phyloP scores from a whole-genome alignment of 2,888 invertebrate genomes.

The Liodrosophila aerea region DNA sequence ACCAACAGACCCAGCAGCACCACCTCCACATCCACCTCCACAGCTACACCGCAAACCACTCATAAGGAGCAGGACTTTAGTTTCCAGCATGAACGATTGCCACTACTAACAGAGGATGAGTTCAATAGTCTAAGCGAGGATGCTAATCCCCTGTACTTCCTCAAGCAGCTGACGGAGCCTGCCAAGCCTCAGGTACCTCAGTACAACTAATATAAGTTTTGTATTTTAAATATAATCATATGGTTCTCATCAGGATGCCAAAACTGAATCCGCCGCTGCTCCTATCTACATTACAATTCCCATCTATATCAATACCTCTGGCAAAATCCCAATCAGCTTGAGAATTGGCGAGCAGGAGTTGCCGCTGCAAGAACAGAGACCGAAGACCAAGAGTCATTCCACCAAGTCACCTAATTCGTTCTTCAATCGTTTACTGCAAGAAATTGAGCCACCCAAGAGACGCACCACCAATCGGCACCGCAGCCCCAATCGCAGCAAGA shows the following conservation, averaged over 20 bases:
- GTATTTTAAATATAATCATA: background rate
- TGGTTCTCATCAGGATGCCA: background rate
- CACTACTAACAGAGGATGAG: slow-evolving; percentile 63
- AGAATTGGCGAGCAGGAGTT: slow-evolving; percentile 60
- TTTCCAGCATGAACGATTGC: slow-evolving; percentile 55
- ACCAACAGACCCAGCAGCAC: slow-evolving; percentile 12
- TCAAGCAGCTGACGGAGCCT: slow-evolving; percentile 40
- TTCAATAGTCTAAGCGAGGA: slow-evolving; percentile 58
- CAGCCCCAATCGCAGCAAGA: slow-evolving; percentile 51
- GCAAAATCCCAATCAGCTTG: slow-evolving; percentile 58
- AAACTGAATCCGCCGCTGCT: slow-evolving; percentile 12
- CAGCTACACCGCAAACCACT: slow-evolving; percentile 6
- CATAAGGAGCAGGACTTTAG: slow-evolving; percentile 45
- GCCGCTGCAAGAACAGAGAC: slow-evolving; percentile 30
- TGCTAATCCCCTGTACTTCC: slow-evolving; percentile 65
- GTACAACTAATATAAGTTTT: background rate
- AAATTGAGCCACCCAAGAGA: slow-evolving; percentile 40
- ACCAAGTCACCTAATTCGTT: slow-evolving; percentile 61
- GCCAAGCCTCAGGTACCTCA: slow-evolving; percentile 43
- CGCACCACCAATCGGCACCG: slow-evolving; percentile 68
- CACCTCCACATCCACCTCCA: background rate
- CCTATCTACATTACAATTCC: slow-evolving; percentile 75
- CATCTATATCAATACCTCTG: slow-evolving; percentile 69
- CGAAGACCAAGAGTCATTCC: slow-evolving; percentile 10
- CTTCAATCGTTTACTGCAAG: slow-evolving; percentile 59